Evolutionary conservation across 2,888 invertebrate species (phyloP).

Genomic region (Ophion costatus): DNA sequence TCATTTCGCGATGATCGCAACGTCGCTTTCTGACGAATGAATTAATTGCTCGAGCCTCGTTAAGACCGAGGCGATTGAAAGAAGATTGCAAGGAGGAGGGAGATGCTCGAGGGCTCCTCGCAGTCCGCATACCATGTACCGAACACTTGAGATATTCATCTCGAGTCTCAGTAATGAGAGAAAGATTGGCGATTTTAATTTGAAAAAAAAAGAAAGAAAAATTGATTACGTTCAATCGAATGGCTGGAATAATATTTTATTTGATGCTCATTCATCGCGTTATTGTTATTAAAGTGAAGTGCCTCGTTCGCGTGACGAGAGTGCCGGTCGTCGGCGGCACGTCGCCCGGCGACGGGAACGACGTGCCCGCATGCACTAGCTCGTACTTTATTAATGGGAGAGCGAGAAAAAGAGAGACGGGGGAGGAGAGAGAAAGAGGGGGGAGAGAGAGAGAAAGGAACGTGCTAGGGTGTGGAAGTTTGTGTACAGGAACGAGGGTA

Average conservation of each 20-base stretch:
- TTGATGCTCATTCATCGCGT: slow-evolving; percentile 11
- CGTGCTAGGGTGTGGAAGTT: slow-evolving; percentile 49
- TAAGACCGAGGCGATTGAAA: slow-evolving; percentile 6
- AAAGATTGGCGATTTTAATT: too few species aligned
- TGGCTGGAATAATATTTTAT: not conserved
- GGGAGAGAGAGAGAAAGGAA: slow-evolving; percentile 44
- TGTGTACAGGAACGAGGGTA: slow-evolving; percentile 59
- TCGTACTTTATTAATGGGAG: slow-evolving; percentile 56
- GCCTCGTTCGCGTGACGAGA: slow-evolving; percentile 52
- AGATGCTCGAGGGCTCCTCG: too few species aligned
- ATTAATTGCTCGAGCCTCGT: slow-evolving; percentile 25
- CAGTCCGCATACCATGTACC: too few species aligned
- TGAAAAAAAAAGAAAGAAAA: not conserved
- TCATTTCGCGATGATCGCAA: slow-evolving; percentile 36
- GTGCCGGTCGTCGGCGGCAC: slow-evolving; percentile 25
- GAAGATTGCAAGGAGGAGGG: not conserved
- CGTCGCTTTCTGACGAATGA: slow-evolving; percentile 40
- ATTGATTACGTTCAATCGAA: not conserved
- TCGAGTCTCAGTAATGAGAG: too few species aligned
- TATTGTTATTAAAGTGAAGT: slow-evolving; percentile 48
- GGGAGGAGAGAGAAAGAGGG: slow-evolving; percentile 1
- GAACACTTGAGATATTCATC: too few species aligned
- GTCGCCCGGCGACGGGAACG: slow-evolving; percentile 7
- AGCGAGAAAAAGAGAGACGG: slow-evolving; percentile 11
- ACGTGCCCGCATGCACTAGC: slow-evolving; percentile 59